Evolutionary conservation across 2,797 vertebrate genomes (phyloP).

Genomic region (Liparis tanakae): DNA sequence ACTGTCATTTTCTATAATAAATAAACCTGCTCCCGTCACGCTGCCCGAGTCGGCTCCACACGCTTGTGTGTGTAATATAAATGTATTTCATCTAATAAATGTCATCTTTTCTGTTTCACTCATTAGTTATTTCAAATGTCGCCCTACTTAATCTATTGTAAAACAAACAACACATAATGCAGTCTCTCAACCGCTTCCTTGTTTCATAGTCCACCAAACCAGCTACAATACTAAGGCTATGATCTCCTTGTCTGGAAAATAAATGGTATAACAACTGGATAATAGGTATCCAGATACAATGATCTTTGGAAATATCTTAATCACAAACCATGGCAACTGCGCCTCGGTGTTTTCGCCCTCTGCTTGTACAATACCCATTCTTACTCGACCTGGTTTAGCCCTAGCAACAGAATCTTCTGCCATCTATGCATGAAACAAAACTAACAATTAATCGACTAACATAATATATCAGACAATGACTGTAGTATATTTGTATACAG

Average conservation of each 20-base stretch:
- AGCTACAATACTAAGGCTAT: not conserved
- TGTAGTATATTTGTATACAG: no score
- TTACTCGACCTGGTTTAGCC: not conserved
- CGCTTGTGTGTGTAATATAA: not conserved
- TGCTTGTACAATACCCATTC: not conserved
- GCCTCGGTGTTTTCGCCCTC: not conserved
- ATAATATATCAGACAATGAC: not conserved
- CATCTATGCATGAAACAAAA: not conserved
- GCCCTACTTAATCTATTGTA: not conserved
- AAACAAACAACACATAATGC: not conserved
- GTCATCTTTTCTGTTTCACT: not conserved
- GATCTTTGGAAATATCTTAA: not conserved
- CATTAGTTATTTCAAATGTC: slow-evolving; percentile 2
- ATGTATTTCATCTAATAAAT: not conserved
- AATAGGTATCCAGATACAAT: no score
- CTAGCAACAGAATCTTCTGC: not conserved
- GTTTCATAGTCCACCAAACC: not conserved
- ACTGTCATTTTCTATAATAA: slow-evolving; percentile 9
- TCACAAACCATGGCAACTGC: not conserved
- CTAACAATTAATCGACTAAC: not conserved
- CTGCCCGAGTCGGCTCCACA: slow-evolving; percentile 11
- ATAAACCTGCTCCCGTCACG: slow-evolving; percentile 13
- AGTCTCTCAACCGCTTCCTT: not conserved
- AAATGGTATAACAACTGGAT: no score
- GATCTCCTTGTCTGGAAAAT: not conserved